Evolutionary conservation across 2,797 vertebrate species (phyloP).

Genomic region (Brotula barbata): DNA sequence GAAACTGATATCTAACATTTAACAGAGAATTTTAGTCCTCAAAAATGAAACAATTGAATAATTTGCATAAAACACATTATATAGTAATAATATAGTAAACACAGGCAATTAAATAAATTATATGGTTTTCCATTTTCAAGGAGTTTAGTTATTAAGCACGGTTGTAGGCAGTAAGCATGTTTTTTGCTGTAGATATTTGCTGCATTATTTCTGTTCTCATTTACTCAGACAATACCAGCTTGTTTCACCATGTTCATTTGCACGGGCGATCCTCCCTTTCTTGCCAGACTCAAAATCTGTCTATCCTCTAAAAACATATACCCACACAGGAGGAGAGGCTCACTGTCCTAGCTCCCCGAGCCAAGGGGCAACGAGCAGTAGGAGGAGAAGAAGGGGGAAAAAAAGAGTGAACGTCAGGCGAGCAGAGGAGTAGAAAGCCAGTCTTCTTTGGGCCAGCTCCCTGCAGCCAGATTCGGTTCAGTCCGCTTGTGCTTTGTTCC

Average conservation of each 20-base stretch:
- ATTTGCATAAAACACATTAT: slow-evolving; percentile 13
- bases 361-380: slow-evolving; percentile 58
- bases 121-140: neutral
- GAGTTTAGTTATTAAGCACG: neutral
- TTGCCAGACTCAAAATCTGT: slow-evolving; percentile 72
- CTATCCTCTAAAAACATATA: slow-evolving; percentile 66
- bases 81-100: slow-evolving; percentile 16
- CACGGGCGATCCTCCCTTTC: slow-evolving; percentile 45
- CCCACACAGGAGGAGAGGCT: slow-evolving; percentile 52
- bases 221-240: slow-evolving; percentile 20
- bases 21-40: slow-evolving; percentile 25
- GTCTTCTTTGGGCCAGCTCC: slow-evolving; percentile 51
- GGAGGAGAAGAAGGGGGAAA: slow-evolving; percentile 15
- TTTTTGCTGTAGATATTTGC: slow-evolving; percentile 17
- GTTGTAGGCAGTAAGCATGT: neutral
- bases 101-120: slow-evolving; percentile 14
- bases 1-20: slow-evolving; percentile 13
- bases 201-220: slow-evolving; percentile 32
- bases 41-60: slow-evolving; percentile 23
- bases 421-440: slow-evolving; percentile 14
- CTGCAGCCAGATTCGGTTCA: slow-evolving; percentile 61
- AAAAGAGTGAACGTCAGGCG: slow-evolving; percentile 4
- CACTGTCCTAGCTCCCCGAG: slow-evolving; percentile 46
- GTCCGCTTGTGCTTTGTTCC: slow-evolving; percentile 49
- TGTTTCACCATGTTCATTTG: slow-evolving; percentile 43